phyloP scores from a whole-genome alignment of 2,888 invertebrate species.

The Torymus tubicola region DNA sequence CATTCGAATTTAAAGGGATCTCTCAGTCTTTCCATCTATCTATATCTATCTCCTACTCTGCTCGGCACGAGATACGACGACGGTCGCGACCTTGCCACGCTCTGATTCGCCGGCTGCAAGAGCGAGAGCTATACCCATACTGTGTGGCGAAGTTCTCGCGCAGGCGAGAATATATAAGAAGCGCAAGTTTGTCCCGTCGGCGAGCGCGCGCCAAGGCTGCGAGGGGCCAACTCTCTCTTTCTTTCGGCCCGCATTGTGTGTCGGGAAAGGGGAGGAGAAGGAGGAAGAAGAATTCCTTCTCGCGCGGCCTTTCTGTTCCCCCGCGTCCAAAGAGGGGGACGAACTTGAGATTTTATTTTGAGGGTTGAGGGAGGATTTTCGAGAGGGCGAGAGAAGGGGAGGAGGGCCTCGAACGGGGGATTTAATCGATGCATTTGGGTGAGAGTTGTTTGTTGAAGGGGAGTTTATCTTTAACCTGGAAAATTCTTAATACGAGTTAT shows the following conservation, averaged over 20 bases:
- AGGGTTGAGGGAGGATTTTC: slow-evolving; percentile 1
- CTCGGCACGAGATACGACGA: background rate
- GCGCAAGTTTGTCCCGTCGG: background rate
- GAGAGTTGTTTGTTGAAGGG: too few species aligned
- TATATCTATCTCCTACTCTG: too few species aligned
- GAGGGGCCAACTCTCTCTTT: slow-evolving; percentile 13
- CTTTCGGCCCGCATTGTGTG: slow-evolving; percentile 1
- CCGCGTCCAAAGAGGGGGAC: background rate
- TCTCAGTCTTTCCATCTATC: too few species aligned
- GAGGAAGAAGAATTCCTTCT: slow-evolving; percentile 10
- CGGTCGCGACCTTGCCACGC: slow-evolving; percentile 23
- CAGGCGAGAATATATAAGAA: background rate
- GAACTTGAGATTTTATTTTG: background rate
- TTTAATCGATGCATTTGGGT: too few species aligned
- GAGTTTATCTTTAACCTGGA: too few species aligned
- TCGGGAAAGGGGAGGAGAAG: slow-evolving; percentile 8
- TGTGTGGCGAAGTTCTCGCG: slow-evolving; percentile 6
- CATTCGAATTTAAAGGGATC: slow-evolving; percentile 16
- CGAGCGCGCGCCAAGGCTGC: slow-evolving; percentile 1
- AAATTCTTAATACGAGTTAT: too few species aligned
- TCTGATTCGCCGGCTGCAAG: slow-evolving; percentile 19
- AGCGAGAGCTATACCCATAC: too few species aligned
- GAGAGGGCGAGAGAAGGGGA: background rate
- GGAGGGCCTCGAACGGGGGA: too few species aligned
- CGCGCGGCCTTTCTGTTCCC: background rate